Evolutionary conservation across 1,140 invertebrate genomes (phyloP), one percentile per base, ranked within the genome.

Genomic region (Drosophila pseudoananassae): DNA sequence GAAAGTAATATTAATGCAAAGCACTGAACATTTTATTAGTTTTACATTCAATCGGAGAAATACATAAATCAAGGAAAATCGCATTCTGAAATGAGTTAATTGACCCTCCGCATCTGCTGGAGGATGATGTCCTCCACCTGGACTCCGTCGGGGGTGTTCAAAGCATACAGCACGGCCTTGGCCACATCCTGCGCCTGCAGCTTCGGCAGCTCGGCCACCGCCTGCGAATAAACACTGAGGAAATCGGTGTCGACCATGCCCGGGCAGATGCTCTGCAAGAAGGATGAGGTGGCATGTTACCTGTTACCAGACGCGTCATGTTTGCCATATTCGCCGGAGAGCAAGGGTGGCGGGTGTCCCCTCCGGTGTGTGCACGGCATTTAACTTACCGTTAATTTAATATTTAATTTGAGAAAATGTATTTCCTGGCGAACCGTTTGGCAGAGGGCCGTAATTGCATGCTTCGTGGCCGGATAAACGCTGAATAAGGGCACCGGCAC

Each of bases 351-450:
- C 36, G 31, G 63, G 20, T 20, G 3, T 20, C 20, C 3, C 12
- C 9, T 14, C 47, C 72, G 60, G 72, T 88, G 79, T 87, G 43
- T 89, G 76, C 83, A 89, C 29, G 77, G 75, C 77, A 82, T 85
- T 90, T 89, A 84, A 87, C 91, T 90, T 92, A 92, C 92, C 76
- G 92, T 92, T 65, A 94, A 92, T 90, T 93, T 91, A 71, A 94
- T 93, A 76, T 93, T 92, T 68, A 92, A 92, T 71, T 92, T 92
- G 49, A 92, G 90, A 64, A 90, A 91, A 46, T 91, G 81, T 52
- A 95, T 92, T 87, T 95, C 94, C 65, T 93, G 92, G 65, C 94
- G 91, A 14, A 94, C 78, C 20, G 94, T 94, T 77, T 95, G 93
- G 12, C 93, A 92, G 14, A 95, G 87, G 23, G 93, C 93, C 17